These are phyloP conservation scores for Riparia riparia DNA, from an alignment of 2,113 vertebrate genomes.

Conservation along the genomic window DNA sequence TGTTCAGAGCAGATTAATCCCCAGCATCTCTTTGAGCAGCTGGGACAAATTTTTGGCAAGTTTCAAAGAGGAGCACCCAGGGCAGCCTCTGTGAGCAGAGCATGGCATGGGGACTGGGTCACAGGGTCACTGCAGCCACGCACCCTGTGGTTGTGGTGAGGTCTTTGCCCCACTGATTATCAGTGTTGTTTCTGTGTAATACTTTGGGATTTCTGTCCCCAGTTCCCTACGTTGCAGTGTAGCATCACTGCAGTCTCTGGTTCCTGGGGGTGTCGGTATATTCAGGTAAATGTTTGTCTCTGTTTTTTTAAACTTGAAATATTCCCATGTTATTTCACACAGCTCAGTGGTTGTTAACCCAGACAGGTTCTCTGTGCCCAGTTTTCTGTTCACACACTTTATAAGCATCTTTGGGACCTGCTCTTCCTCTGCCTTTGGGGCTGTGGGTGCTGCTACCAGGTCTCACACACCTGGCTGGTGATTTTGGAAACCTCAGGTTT, in stretches of 20 bases:
- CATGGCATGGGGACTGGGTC: accelerated
- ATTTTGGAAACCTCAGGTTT: not conserved
- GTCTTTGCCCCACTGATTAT: not conserved
- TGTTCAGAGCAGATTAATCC: not conserved
- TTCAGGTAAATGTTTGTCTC: not conserved
- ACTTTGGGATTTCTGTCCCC: not conserved
- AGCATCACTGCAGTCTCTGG: not conserved
- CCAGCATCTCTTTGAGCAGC: not conserved
- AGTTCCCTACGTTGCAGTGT: accelerated
- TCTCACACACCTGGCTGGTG: accelerated
- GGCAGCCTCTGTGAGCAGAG: not conserved
- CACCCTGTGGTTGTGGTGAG: not conserved
- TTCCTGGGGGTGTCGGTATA: not conserved
- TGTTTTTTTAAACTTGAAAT: not conserved
- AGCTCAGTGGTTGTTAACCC: not conserved
- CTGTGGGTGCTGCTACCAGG: not conserved
- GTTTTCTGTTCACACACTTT: not conserved
- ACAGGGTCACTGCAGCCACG: not conserved
- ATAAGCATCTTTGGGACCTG: not conserved
- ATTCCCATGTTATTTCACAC: not conserved
- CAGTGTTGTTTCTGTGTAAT: not conserved
- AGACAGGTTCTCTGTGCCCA: not conserved
- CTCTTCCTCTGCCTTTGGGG: not conserved
- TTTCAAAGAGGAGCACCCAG: not conserved
- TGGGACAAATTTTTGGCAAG: not conserved